phyloP scores from a whole-genome alignment of 1,140 invertebrate genomes.

The Brachionus calyciflorus region DNA sequence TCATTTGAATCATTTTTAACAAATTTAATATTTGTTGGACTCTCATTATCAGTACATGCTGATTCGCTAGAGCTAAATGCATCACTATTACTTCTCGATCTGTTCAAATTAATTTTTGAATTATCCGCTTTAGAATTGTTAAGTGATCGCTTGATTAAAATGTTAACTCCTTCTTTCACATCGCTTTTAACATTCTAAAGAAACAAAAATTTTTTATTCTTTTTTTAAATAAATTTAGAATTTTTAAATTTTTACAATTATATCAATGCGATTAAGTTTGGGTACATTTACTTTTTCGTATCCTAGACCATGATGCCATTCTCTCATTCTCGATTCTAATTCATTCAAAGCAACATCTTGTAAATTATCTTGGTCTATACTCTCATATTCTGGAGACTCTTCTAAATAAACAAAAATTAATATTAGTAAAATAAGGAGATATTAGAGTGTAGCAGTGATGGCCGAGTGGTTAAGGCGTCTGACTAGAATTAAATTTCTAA shows the following conservation, averaged over 20 bases:
- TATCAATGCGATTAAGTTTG: not conserved
- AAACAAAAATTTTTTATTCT: not conserved
- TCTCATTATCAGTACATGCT: not conserved
- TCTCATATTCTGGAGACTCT: not conserved
- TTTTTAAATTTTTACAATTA: not conserved
- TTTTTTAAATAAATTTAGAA: not conserved
- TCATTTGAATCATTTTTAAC: not conserved
- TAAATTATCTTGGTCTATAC: not conserved
- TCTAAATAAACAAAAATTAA: not conserved
- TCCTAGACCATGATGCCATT: slow-evolving; percentile 30
- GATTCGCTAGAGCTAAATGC: not conserved
- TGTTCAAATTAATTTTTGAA: not conserved
- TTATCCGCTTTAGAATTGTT: not conserved
- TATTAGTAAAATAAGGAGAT: not conserved
- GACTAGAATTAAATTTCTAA: too few species aligned
- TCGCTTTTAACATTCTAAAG: not conserved
- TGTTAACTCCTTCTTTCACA: not conserved
- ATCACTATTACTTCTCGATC: slow-evolving; percentile 30
- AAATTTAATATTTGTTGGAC: not conserved
- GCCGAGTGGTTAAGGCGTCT: too few species aligned
- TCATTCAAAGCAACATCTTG: not conserved
- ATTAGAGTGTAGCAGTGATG: too few species aligned
- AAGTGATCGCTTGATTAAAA: slow-evolving; percentile 12
- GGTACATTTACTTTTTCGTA: not conserved
- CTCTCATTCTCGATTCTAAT: slow-evolving; percentile 31